Evolutionary conservation across 2,888 invertebrate genomes (phyloP).

Genomic region (Scaptomyza polygonia): DNA sequence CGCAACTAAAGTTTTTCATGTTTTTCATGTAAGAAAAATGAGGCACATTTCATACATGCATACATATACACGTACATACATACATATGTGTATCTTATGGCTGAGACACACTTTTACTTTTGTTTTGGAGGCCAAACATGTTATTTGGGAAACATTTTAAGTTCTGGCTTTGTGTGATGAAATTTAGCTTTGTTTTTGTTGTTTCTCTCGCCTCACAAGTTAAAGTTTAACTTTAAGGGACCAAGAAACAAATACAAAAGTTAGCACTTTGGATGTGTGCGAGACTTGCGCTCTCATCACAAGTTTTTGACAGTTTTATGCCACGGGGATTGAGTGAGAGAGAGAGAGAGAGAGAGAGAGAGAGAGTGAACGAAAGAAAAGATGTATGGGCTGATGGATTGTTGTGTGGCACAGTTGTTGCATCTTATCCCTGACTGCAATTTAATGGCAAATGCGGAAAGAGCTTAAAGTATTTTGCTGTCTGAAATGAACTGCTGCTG

Average conservation of each 20-base stretch:
- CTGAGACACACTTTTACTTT: conserved; percentile 57
- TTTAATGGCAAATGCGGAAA: conserved; percentile 29
- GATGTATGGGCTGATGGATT: conserved; percentile 67
- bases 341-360: no score
- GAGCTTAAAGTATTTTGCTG: conserved; percentile 66
- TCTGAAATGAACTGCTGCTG: conserved; percentile 41
- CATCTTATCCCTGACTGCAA: conserved; percentile 33
- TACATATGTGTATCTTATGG: neutral
- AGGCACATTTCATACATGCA: conserved; percentile 68
- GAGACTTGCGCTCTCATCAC: conserved; percentile 44
- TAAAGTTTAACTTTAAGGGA: conserved; percentile 48
- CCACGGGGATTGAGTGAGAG: conserved; percentile 24
- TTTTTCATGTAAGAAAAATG: conserved; percentile 62
- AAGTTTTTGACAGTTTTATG: conserved; percentile 71
- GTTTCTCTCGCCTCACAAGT: conserved; percentile 15
- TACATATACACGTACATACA: conserved; percentile 10
- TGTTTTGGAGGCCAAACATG: conserved; percentile 29
- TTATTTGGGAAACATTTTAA: conserved; percentile 58
- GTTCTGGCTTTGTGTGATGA: conserved; percentile 51
- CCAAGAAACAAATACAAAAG: conserved; percentile 14
- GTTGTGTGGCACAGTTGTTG: conserved; percentile 43
- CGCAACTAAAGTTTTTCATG: conserved; percentile 39
- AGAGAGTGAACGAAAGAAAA: neutral
- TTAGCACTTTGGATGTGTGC: conserved; percentile 6
- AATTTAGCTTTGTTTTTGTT: conserved; percentile 63